Conservation (phyloP, 2,888 invertebrate genomes). For the Miltochrista miniata region DNA sequence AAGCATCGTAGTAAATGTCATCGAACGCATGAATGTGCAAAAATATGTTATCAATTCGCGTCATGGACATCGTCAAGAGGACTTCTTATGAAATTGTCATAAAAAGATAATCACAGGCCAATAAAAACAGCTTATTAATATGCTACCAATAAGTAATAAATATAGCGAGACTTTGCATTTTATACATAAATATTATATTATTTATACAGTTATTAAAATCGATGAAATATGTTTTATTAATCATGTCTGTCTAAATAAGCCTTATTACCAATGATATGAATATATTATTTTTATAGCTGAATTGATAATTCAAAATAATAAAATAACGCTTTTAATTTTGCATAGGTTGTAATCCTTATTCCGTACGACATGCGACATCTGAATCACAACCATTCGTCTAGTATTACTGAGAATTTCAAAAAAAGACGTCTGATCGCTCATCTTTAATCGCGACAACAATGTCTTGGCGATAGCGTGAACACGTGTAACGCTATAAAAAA, state of each 20-base stretch:
- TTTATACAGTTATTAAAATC: conserved; percentile 30
- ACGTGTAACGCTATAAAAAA: conserved; percentile 42
- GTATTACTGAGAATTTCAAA: conserved; percentile 20
- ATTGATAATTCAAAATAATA: conserved; percentile 17
- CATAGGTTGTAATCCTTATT: conserved; percentile 4
- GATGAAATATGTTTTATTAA: conserved; percentile 33
- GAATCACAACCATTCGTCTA: conserved; percentile 24
- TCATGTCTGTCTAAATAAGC: conserved; percentile 16
- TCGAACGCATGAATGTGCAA: no score
- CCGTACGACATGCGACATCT: conserved; percentile 14
- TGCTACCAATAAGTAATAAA: conserved; percentile 14
- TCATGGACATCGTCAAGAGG: background rate
- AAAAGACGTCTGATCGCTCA: conserved; percentile 38
- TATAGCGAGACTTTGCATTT: conserved; percentile 4
- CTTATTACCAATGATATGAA: conserved; percentile 9
- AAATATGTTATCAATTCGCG: background rate
- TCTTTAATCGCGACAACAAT: conserved; percentile 52
- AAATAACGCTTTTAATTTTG: background rate
- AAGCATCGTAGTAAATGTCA: no score
- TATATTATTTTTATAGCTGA: conserved; percentile 16
- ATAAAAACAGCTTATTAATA: conserved; percentile 20
- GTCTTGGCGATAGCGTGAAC: conserved; percentile 40
- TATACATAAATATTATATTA: conserved; percentile 20
- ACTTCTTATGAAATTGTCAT: background rate
- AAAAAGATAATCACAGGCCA: background rate